Conservation (phyloP, 2,888 invertebrate genomes). For the Caenorhabditis sp. region DNA sequence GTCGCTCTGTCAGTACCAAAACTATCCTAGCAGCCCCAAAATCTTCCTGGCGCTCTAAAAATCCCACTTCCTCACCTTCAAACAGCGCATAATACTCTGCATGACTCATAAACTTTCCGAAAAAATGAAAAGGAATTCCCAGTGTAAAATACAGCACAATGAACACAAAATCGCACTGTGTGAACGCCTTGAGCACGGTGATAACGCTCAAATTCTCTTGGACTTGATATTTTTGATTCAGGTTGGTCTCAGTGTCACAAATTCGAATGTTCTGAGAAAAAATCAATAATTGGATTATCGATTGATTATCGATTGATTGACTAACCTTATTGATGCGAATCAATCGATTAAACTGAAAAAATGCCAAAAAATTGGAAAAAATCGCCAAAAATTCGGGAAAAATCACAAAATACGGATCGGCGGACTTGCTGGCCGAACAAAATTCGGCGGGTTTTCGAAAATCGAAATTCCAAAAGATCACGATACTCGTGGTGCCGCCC, state of each 20-base stretch:
- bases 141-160: constrained; percentile 45
- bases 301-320: no score
- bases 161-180: constrained; percentile 53
- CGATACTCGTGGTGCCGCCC: constrained; percentile 36
- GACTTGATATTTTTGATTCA: constrained; percentile 50
- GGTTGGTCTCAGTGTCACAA: constrained; percentile 4
- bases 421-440: constrained; percentile 38
- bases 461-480: constrained; percentile 42
- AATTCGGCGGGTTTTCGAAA: constrained; percentile 27
- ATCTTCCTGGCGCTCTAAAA: no score
- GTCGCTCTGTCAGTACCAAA: no score
- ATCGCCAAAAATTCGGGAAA: constrained; percentile 37
- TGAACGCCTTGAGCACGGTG: constrained; percentile 33
- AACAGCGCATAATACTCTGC: constrained; percentile 53
- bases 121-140: constrained; percentile 52
- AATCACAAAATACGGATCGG: constrained; percentile 28
- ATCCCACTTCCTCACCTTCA: no score
- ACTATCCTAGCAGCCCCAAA: no score
- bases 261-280: constrained; percentile 37
- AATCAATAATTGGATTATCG: no score
- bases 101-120: constrained; percentile 27
- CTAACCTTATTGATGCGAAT: constrained; percentile 29
- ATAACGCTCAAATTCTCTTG: constrained; percentile 51
- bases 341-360: constrained; percentile 42
- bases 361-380: constrained; percentile 35